Evolutionary conservation across 2,113 vertebrate genomes (phyloP).

Genomic region (Paratilapia polleni): DNA sequence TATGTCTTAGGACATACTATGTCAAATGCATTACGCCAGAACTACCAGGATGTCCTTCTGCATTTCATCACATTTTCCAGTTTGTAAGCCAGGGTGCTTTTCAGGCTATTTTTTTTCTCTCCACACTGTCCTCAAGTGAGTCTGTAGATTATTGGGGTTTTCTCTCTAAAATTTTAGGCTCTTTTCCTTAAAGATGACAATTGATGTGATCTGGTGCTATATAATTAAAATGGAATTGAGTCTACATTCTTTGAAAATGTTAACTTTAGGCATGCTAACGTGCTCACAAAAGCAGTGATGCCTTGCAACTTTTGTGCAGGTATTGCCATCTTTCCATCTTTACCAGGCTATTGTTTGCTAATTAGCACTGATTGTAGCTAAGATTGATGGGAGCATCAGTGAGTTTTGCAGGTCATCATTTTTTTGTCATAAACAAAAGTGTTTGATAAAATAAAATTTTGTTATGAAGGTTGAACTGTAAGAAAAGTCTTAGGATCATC

Average conservation of each 20-base stretch:
- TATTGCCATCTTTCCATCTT: not conserved
- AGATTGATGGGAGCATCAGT: not conserved
- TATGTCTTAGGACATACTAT: not conserved
- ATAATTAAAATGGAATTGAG: not conserved
- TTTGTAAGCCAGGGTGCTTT: accelerated
- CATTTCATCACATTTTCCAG: not conserved
- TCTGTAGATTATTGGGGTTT: not conserved
- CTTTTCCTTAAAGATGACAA: too few relatives aligned
- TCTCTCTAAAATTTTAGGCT: not conserved
- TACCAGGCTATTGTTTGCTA: not conserved
- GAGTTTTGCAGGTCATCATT: accelerated
- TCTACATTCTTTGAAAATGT: not conserved
- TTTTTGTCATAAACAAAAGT: not conserved
- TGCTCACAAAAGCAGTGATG: not conserved
- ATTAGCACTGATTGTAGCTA: accelerated
- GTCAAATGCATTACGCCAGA: not conserved
- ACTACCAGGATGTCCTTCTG: not conserved
- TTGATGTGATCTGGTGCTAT: not conserved
- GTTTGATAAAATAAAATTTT: not conserved
- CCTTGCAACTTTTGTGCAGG: not conserved
- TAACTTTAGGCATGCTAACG: not conserved
- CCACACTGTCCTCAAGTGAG: not conserved
- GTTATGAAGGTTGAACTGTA: too few relatives aligned
- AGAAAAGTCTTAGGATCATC: accelerated
- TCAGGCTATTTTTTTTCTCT: not conserved